Conservation (phyloP, 2,797 vertebrate genomes). For the Carcharodon carcharias region DNA sequence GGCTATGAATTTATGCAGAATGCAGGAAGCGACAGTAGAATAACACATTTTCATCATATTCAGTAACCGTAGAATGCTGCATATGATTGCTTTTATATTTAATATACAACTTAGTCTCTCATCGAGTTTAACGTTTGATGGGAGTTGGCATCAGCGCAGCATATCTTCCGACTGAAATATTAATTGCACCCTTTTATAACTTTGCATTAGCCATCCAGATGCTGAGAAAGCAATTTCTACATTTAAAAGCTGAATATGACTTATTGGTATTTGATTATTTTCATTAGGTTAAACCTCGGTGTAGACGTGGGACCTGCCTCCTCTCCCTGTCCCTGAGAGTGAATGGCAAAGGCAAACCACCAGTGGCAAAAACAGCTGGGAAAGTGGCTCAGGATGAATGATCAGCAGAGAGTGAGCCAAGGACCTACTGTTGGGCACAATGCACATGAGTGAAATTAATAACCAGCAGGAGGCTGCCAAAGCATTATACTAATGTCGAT, state of each 20-base stretch:
- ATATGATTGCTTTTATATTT: neutral
- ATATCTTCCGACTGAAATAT: neutral
- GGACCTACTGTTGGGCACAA: neutral
- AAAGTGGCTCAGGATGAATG: neutral
- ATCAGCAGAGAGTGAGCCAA: too few relatives aligned
- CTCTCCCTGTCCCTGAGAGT: neutral
- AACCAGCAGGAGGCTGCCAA: neutral
- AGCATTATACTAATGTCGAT: neutral
- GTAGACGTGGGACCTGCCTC: neutral
- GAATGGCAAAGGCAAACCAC: neutral
- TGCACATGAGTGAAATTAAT: neutral
- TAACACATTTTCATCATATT: neutral
- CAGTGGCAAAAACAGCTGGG: neutral
- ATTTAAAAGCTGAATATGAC: slow-evolving; percentile 13
- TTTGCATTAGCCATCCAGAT: neutral
- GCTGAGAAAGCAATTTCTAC: neutral
- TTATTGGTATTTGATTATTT: neutral
- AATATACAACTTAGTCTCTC: neutral
- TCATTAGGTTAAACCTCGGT: neutral
- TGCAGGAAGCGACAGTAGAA: neutral
- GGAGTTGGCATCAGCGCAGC: neutral
- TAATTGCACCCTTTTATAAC: neutral
- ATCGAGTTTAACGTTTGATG: neutral
- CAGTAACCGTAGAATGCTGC: neutral
- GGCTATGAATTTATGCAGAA: neutral